phyloP scores from a whole-genome alignment of 2,113 vertebrate species.

The Nibea albiflora region DNA sequence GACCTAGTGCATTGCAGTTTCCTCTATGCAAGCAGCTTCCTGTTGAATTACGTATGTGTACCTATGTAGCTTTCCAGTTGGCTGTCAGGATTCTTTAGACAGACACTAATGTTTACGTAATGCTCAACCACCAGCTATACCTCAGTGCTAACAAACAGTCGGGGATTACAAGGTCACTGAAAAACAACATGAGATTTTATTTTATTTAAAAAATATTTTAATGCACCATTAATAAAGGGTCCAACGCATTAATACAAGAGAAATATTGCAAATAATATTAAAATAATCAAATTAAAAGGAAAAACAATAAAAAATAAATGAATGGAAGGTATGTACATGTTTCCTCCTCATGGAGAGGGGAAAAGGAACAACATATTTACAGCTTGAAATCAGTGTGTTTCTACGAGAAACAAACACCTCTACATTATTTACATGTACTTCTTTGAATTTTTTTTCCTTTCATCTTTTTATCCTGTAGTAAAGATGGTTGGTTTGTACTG shows the following conservation, averaged over 20 bases:
- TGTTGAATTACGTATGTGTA: neutral
- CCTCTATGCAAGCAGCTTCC: constrained; percentile 7
- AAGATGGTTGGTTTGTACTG: constrained; percentile 77
- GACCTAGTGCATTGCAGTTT: constrained; percentile 2
- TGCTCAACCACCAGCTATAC: neutral
- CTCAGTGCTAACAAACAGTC: neutral
- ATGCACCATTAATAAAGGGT: constrained; percentile 91
- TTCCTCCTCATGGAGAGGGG: constrained; percentile 80
- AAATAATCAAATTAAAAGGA: constrained; percentile 86
- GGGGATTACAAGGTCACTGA: neutral
- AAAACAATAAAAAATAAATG: constrained; percentile 83
- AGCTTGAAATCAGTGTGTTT: constrained; percentile 85
- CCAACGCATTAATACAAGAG: constrained; percentile 90
- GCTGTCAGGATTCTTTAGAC: no score
- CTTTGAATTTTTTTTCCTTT: constrained; percentile 68
- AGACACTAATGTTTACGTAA: neutral
- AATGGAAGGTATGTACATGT: constrained; percentile 87
- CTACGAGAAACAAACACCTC: constrained; percentile 90
- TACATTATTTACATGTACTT: constrained; percentile 87
- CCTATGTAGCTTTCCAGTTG: no score
- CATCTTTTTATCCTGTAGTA: constrained; percentile 72
- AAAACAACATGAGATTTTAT: constrained; percentile 18
- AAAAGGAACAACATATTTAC: constrained; percentile 87
- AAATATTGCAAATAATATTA: constrained; percentile 91
- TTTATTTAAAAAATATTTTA: constrained; percentile 91